Evolutionary conservation across 1,140 invertebrate genomes (phyloP).

Genomic region (Aphelenchoides besseyi): DNA sequence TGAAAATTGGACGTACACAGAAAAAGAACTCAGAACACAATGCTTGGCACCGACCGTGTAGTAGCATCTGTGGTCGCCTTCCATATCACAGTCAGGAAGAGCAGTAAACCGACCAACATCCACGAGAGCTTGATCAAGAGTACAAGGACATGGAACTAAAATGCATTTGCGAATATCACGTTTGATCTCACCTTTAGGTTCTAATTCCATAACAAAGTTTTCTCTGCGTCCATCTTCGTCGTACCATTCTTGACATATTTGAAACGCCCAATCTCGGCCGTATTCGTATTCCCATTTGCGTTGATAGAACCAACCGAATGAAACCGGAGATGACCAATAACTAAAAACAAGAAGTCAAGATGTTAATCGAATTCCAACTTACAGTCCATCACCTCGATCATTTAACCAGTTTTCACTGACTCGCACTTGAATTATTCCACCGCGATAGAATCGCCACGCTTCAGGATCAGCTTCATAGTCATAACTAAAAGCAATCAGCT

Average conservation of each 20-base stretch:
- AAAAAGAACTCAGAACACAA: constrained; percentile 83
- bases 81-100: constrained; percentile 83
- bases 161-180: not conserved
- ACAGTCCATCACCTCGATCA: constrained; percentile 75
- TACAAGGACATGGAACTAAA: constrained; percentile 79
- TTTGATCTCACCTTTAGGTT: constrained; percentile 43
- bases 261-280: constrained; percentile 71
- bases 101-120: constrained; percentile 77
- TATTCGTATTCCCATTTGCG: constrained; percentile 78
- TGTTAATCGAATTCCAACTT: not conserved
- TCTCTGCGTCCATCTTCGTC: constrained; percentile 70
- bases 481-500: constrained; percentile 2
- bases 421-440: constrained; percentile 41
- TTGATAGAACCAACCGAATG: constrained; percentile 84
- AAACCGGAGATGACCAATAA: constrained; percentile 71
- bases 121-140: constrained; percentile 73
- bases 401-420: constrained; percentile 43
- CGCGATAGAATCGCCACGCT: constrained; percentile 40
- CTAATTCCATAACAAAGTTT: constrained; percentile 52
- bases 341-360: constrained; percentile 11
- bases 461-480: constrained; percentile 43
- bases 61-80: constrained; percentile 81
- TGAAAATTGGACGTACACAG: constrained; percentile 78
- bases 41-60: constrained; percentile 83
- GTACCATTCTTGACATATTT: constrained; percentile 82